These are phyloP conservation scores for Monodelphis domestica DNA, from an alignment of 2,797 vertebrate species.

Conservation along the genomic window DNA sequence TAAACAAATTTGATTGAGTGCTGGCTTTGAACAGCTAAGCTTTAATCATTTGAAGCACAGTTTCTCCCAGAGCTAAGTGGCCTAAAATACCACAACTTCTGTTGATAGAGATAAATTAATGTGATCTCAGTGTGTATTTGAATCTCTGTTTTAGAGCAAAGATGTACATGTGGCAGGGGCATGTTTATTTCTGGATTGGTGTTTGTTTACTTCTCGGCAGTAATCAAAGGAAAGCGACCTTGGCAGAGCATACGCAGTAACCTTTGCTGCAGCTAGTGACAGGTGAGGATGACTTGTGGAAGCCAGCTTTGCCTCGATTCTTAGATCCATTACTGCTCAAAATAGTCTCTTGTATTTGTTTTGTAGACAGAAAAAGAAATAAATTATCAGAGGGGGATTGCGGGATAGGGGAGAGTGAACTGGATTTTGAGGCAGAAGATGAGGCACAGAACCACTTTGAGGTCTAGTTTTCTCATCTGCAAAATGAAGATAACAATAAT, in stretches of 20 bases:
- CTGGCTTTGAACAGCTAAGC: background rate
- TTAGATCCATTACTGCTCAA: background rate
- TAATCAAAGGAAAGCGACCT: background rate
- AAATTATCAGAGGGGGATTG: background rate
- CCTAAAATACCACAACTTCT: conserved; percentile 52
- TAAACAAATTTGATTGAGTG: background rate
- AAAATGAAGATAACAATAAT: background rate
- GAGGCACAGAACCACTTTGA: background rate
- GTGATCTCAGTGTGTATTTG: background rate
- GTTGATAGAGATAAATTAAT: conserved; percentile 55
- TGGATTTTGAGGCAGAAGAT: background rate
- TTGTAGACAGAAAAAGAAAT: background rate
- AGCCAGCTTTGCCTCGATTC: background rate
- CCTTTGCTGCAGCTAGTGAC: background rate
- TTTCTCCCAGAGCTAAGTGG: conserved; percentile 45
- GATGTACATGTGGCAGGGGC: background rate
- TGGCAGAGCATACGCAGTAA: background rate
- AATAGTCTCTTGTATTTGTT: background rate
- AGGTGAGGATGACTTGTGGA: background rate
- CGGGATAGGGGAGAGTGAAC: background rate
- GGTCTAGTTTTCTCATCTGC: background rate
- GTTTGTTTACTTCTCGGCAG: background rate
- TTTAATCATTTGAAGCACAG: conserved; percentile 59
- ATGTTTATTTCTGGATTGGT: background rate
- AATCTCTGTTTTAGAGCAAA: background rate